Conservation (phyloP, 2,888 invertebrate species). For the Physocephala rufipes region DNA sequence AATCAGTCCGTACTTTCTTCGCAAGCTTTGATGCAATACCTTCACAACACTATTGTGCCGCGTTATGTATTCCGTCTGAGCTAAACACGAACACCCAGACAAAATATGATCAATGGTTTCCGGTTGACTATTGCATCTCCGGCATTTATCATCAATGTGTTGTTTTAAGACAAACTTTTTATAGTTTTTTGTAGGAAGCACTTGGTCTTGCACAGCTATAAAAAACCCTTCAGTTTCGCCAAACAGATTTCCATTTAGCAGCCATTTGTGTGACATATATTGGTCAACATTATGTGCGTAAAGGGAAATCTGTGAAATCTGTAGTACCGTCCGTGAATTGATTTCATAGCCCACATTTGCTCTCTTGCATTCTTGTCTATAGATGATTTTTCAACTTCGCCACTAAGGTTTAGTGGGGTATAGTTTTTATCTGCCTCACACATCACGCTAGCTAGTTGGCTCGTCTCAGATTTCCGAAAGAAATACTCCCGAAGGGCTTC, state of each 20-base stretch:
- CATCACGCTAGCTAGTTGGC: no score
- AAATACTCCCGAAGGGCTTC: background rate
- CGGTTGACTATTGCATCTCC: conserved; percentile 10
- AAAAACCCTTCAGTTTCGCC: conserved; percentile 24
- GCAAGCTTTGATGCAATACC: background rate
- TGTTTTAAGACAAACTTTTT: conserved; percentile 25
- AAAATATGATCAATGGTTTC: conserved; percentile 36
- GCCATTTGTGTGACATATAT: conserved; percentile 31
- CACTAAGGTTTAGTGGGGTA: conserved; percentile 31
- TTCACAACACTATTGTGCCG: background rate
- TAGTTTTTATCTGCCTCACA: conserved; percentile 23
- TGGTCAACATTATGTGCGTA: conserved; percentile 29
- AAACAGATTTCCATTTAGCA: conserved; percentile 19
- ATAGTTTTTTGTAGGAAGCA: no score
- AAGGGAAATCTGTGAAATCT: no score
- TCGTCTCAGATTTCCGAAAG: no score
- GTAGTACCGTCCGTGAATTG: conserved; percentile 33
- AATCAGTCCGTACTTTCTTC: conserved; percentile 16
- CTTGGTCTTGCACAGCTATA: conserved; percentile 29
- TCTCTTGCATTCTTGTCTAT: conserved; percentile 12
- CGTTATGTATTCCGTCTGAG: background rate
- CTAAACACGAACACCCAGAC: conserved; percentile 11
- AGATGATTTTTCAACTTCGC: conserved; percentile 8
- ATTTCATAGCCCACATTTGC: conserved; percentile 31
- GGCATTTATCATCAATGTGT: conserved; percentile 17